Conservation (phyloP, 2,888 invertebrate genomes). For the Polymixis lichenea region DNA sequence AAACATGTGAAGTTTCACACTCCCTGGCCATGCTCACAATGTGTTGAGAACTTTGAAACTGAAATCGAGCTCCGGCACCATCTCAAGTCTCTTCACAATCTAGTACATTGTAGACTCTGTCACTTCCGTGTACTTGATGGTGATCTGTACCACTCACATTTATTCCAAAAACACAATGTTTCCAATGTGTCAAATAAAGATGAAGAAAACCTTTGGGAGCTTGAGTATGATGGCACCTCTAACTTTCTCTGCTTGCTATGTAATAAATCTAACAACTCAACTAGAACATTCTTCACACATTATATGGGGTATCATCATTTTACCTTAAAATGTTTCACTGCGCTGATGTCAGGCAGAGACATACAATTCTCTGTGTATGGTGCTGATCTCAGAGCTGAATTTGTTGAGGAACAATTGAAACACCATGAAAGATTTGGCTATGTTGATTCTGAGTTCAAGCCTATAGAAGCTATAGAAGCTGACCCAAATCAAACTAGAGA, state of each 20-base stretch:
- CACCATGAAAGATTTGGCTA: constrained; percentile 79
- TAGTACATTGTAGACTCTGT: constrained; percentile 86
- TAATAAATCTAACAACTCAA: constrained; percentile 77
- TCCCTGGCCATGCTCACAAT: constrained; percentile 88
- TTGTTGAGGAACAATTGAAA: constrained; percentile 81
- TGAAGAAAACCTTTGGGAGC: constrained; percentile 80
- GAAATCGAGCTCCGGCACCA: constrained; percentile 80
- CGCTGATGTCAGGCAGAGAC: constrained; percentile 81
- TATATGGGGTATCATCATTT: constrained; percentile 87
- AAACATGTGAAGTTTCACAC: constrained; percentile 82
- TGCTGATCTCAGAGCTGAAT: constrained; percentile 82
- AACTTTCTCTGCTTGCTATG: constrained; percentile 84
- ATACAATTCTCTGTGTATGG: constrained; percentile 83
- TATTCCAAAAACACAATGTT: constrained; percentile 85
- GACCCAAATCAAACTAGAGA: constrained; percentile 63
- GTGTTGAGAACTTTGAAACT: constrained; percentile 78
- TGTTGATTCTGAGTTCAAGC: constrained; percentile 76
- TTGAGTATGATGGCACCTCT: constrained; percentile 76
- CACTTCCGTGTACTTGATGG: constrained; percentile 83
- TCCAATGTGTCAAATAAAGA: constrained; percentile 78
- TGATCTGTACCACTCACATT: constrained; percentile 82
- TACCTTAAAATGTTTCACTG: constrained; percentile 86
- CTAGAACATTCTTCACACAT: constrained; percentile 82
- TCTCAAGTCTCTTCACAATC: constrained; percentile 78
- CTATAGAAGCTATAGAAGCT: constrained; percentile 40